Evolutionary conservation across 2,113 vertebrate species (phyloP).

Genomic region (Silurus meridionalis): DNA sequence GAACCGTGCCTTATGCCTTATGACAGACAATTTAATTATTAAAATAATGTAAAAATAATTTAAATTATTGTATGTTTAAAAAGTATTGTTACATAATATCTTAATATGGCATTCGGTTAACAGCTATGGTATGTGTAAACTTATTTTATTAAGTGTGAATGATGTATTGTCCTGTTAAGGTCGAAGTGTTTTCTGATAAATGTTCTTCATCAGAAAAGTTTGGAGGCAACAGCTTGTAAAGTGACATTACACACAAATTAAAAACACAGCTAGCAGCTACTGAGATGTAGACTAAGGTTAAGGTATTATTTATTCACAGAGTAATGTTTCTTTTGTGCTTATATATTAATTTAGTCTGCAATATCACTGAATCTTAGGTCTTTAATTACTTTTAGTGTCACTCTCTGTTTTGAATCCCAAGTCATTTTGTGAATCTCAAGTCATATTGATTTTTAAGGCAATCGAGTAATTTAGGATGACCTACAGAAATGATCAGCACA

Average conservation of each 20-base stretch:
- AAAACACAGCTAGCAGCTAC: not conserved
- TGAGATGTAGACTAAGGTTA: not conserved
- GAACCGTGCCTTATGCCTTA: not conserved
- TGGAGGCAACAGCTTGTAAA: not conserved
- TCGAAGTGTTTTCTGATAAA: not conserved
- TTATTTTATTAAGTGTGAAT: not conserved
- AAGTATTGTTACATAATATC: not conserved
- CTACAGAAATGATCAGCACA: not conserved
- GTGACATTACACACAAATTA: not conserved
- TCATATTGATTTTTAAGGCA: not conserved
- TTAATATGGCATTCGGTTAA: not conserved
- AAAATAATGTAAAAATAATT: not conserved
- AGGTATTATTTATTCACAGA: not conserved
- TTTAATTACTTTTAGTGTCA: not conserved
- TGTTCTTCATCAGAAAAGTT: too few species aligned
- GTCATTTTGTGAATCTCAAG: not conserved
- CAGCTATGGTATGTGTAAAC: not conserved
- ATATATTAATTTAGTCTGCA: not conserved
- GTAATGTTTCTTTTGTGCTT: not conserved
- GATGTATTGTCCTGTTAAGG: not conserved
- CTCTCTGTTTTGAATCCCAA: not conserved
- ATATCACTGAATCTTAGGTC: not conserved
- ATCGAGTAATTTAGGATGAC: not conserved
- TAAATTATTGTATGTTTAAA: not conserved
- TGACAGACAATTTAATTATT: not conserved